Percentiles rank a stretch among this genome's conserved stretches.
phyloP scores from a whole-genome alignment of 1,140 invertebrate genomes.

The Drosophila miranda region DNA sequence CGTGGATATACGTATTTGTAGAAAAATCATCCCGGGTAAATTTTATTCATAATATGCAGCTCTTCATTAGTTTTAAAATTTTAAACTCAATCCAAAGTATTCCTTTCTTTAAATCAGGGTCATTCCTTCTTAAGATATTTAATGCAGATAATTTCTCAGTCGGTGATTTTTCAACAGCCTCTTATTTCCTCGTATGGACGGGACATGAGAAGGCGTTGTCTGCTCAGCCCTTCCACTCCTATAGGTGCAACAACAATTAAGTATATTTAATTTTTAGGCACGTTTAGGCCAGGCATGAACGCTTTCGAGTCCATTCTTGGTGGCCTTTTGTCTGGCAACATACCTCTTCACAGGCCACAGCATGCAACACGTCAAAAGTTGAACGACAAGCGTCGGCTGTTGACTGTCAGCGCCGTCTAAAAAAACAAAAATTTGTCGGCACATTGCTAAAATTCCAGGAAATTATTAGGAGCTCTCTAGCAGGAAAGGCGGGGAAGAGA shows the following conservation, averaged over 20 bases:
- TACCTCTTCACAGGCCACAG: conserved; percentile 15
- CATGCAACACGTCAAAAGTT: conserved; percentile 77
- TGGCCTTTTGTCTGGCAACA: conserved; percentile 46
- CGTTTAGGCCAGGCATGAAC: conserved; percentile 30
- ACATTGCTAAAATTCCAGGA: conserved; percentile 74
- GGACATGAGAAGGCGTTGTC: conserved; percentile 24
- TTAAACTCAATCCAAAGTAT: no score
- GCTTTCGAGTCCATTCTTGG: conserved; percentile 2
- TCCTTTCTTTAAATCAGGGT: no score
- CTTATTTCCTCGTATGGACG: neutral
- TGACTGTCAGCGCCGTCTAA: conserved; percentile 56
- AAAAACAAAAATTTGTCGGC: conserved; percentile 73
- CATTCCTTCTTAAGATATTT: neutral
- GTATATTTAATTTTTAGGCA: conserved; percentile 72
- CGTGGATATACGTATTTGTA: no score
- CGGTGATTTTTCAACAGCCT: conserved; percentile 16
- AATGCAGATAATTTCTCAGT: conserved; percentile 6
- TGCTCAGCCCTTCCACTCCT: no score
- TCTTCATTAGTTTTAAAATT: neutral
- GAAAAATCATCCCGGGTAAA: no score
- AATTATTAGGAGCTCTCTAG: conserved; percentile 55
- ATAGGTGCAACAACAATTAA: no score
- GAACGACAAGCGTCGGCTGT: conserved; percentile 51
- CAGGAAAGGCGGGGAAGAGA: neutral
- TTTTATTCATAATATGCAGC: neutral